Base-by-base conservation (phyloP, 2,113 vertebrate species). In the Apodemus sylvaticus region DNA sequence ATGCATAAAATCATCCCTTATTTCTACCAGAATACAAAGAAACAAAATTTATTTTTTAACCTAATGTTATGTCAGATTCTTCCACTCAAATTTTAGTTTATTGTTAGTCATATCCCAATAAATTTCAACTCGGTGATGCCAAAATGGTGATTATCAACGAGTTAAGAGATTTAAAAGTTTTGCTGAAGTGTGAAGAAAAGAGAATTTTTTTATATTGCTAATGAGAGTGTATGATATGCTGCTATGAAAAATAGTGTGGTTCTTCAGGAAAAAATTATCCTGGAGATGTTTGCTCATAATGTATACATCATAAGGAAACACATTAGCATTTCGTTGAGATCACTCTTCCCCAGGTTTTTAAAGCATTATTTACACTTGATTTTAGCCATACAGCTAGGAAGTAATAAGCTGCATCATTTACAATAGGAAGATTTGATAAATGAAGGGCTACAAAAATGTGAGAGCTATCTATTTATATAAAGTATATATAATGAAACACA, bases 71-170 rank as follows among this genome's bases (percentile, higher is more conserved):
- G 31, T 13, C 0, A 91, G 73, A 62, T 55, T 83, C 16, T 83
- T 96, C 78, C 70, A 36, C 31, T 92, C 8, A 64, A 73, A 91
- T 22, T 92, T 88, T 90, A 66, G 4, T 64, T 96, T 81, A 82
- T 74, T 85, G 55, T 26, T 14, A 36, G 14, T 74, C 71, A 79
- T 42, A 48, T 53, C 24, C 36, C 34, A 68, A 34, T 39, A 26
- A 48, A 60, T 62, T 51, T 48, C 51, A 51, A 14, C 2, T 70
- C 39, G 66, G 3, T 8, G 16, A n/a, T 79, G 24, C 82, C 53
- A 64, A 10, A n/a, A 76, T 19, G 16, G 24, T 13, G 45, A 34
- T n/a, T 48, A 64, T 76, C 5, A 45, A 74, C 19, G 66, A 48
- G 14, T 39, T 14, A 68, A 22, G 31, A 58, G 4, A 39, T 24